Percentiles rank a stretch among this genome's conserved stretches.
phyloP scores from a whole-genome alignment of 2,113 vertebrate species.

The Dipodomys spectabilis region DNA sequence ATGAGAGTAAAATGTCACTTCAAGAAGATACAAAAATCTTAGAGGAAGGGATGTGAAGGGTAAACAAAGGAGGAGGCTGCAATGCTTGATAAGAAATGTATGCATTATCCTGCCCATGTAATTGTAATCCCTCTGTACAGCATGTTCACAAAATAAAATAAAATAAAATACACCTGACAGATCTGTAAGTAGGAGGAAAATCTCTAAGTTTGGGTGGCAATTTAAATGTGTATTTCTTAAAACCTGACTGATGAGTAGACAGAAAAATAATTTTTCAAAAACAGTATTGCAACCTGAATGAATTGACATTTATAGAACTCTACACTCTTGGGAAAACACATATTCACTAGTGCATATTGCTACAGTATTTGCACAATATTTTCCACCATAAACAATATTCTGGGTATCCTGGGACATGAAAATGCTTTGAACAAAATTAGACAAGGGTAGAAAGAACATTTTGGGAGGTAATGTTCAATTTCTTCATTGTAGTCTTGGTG shows the following conservation, averaged over 20 bases:
- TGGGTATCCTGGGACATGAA: neutral
- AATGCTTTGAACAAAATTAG: neutral
- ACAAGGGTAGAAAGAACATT: neutral
- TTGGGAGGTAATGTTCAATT: neutral
- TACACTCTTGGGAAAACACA: neutral
- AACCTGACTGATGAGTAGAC: neutral
- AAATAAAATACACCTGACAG: no score
- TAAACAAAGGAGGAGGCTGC: no score
- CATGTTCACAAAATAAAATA: no score
- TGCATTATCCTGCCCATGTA: no score
- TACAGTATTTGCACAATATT: neutral
- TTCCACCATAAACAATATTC: neutral
- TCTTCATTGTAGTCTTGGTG: neutral
- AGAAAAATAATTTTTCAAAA: neutral
- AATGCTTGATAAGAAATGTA: no score
- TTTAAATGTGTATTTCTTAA: neutral
- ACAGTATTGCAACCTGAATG: neutral
- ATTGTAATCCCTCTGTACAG: no score
- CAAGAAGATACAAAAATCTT: neutral
- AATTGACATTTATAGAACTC: neutral
- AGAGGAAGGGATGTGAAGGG: no score
- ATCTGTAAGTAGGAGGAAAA: neutral
- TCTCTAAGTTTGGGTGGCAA: neutral
- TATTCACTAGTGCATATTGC: neutral
- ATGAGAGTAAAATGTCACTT: neutral